Conservation (phyloP, 2,888 invertebrate species). For the Magallana nippona region DNA sequence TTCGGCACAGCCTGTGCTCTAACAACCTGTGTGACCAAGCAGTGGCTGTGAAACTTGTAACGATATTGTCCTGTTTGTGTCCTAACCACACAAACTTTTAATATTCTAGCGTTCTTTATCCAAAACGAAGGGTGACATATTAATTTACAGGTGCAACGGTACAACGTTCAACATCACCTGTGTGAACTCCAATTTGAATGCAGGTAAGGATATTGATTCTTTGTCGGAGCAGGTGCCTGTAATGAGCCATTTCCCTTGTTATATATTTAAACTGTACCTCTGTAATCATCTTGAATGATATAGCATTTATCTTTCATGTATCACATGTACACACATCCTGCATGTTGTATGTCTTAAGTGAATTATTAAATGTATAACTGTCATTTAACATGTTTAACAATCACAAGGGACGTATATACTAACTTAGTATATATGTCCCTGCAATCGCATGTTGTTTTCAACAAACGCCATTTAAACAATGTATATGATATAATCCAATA, state of each 20-base stretch:
- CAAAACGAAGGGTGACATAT: background rate
- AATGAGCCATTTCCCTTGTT: background rate
- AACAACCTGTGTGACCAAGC: conserved; percentile 28
- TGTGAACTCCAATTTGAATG: background rate
- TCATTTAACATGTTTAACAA: too few relatives aligned
- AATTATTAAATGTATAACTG: too few relatives aligned
- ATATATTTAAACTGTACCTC: background rate
- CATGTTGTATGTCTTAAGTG: too few relatives aligned
- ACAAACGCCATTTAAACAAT: too few relatives aligned
- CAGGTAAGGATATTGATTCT: conserved; percentile 23
- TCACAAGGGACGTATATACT: too few relatives aligned
- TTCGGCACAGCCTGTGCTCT: conserved; percentile 19
- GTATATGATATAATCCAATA: too few relatives aligned
- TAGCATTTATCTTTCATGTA: too few relatives aligned
- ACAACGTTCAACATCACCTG: conserved; percentile 3
- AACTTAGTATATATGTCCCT: too few relatives aligned
- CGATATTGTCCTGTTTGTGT: background rate
- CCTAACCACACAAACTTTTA: background rate
- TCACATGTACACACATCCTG: too few relatives aligned
- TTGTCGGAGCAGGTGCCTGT: background rate
- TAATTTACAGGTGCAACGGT: background rate
- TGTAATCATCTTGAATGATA: too few relatives aligned
- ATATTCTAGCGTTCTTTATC: background rate
- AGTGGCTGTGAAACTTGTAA: background rate
- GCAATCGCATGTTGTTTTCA: too few relatives aligned